A percentile compares a stretch with the other conserved stretches of the same genome.
These are phyloP conservation scores for Nebria ingens DNA, from an alignment of 1,140 invertebrate genomes.

Conservation along the genomic window DNA sequence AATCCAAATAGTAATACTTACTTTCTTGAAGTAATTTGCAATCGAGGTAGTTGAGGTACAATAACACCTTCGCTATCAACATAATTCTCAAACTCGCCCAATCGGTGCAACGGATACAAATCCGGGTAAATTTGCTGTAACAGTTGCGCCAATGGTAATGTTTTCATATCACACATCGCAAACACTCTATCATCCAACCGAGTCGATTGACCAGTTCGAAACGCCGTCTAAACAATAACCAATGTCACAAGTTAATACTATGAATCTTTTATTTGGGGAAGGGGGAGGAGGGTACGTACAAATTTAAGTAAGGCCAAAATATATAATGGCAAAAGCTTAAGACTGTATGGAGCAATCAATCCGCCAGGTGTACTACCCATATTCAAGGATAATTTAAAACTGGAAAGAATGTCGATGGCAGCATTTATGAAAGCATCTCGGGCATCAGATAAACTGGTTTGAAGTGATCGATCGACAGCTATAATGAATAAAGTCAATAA, in stretches of 20 bases:
- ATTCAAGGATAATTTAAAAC: constrained; percentile 65
- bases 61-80: constrained; percentile 43
- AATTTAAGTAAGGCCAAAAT: constrained; percentile 85
- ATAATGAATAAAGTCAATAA: constrained; percentile 19
- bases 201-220: constrained; percentile 76
- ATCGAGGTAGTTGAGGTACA: constrained; percentile 47
- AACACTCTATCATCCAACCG: constrained; percentile 86
- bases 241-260: constrained; percentile 11
- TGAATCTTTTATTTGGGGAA: constrained; percentile 12
- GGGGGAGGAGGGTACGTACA: constrained; percentile 47
- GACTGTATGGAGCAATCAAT: constrained; percentile 60
- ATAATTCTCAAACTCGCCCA: constrained; percentile 52
- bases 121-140: constrained; percentile 86
- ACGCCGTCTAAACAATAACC: constrained; percentile 59
- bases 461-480: constrained; percentile 86
- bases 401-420: constrained; percentile 77
- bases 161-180: constrained; percentile 91
- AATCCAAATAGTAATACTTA: too few species aligned
- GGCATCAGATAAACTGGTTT: constrained; percentile 81
- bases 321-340: constrained; percentile 79
- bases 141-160: constrained; percentile 67
- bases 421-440: constrained; percentile 94
- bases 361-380: constrained; percentile 45
- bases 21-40: constrained; percentile 60
- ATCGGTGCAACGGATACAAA: constrained; percentile 78